Evolutionary conservation across 2,113 vertebrate species (phyloP).

Genomic region (Todiramphus chloris): DNA sequence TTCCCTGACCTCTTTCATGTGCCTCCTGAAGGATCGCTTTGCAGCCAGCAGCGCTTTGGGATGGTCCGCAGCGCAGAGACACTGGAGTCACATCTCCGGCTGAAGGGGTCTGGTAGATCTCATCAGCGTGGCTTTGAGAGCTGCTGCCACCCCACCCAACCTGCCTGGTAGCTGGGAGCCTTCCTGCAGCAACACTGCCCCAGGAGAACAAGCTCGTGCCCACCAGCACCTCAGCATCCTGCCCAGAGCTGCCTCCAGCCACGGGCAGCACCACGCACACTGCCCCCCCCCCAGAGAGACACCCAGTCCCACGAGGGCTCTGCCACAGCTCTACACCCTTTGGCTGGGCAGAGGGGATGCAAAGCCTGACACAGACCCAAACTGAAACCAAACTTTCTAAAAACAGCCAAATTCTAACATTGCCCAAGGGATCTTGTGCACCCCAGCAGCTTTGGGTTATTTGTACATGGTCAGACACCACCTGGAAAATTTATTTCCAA

Average conservation of each 20-base stretch:
- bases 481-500: neutral
- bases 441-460: neutral
- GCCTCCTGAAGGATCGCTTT: neutral
- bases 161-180: neutral
- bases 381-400: neutral
- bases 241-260: neutral
- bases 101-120: neutral
- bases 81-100: rapidly evolving
- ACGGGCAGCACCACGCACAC: rapidly evolving
- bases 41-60: neutral
- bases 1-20: neutral
- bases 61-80: neutral
- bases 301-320: neutral
- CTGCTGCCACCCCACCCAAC: neutral
- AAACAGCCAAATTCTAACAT: neutral
- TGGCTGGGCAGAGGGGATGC: neutral
- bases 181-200: neutral
- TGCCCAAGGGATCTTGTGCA: neutral
- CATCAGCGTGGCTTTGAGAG: neutral
- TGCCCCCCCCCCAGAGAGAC: neutral
- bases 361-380: neutral
- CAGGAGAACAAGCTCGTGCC: rapidly evolving
- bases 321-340: neutral
- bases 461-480: neutral
- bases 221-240: neutral